A percentile compares a stretch with the other conserved stretches of the same genome.
Evolutionary conservation across 2,113 vertebrate genomes (phyloP).

Genomic region (Gallinago jamesoni): DNA sequence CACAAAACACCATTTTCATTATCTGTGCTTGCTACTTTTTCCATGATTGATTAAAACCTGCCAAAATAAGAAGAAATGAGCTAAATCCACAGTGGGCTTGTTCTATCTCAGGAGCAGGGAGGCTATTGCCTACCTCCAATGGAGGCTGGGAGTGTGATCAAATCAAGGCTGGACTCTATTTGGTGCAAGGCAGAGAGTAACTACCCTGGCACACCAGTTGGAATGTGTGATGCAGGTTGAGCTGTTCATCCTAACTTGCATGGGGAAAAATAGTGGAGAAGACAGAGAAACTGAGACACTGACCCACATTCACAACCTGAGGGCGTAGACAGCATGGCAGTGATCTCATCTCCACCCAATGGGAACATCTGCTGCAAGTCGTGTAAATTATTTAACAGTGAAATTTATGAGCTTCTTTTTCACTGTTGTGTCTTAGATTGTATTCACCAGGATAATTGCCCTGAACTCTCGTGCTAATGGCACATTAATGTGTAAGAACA

Average conservation of each 20-base stretch:
- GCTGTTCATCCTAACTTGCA: background rate
- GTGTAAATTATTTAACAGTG: conserved; percentile 8
- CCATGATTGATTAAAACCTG: background rate
- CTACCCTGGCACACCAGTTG: background rate
- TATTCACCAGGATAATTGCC: background rate
- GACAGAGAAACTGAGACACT: background rate
- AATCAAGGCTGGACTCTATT: background rate
- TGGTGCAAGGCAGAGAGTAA: background rate
- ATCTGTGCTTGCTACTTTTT: background rate
- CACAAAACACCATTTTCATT: background rate
- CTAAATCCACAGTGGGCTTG: background rate
- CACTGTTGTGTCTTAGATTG: background rate
- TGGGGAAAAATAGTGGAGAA: background rate
- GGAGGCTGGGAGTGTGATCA: background rate
- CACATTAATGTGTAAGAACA: background rate
- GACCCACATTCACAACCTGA: background rate
- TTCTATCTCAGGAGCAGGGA: background rate
- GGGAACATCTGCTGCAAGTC: background rate
- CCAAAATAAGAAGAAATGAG: background rate
- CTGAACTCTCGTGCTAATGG: background rate
- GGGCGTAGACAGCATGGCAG: background rate
- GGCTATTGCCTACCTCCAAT: background rate
- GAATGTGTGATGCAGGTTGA: background rate
- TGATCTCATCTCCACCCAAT: background rate
- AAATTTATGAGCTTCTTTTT: background rate